Evolutionary conservation across 1,140 invertebrate species (phyloP).

Genomic region (Ctenoplectra terminalis): DNA sequence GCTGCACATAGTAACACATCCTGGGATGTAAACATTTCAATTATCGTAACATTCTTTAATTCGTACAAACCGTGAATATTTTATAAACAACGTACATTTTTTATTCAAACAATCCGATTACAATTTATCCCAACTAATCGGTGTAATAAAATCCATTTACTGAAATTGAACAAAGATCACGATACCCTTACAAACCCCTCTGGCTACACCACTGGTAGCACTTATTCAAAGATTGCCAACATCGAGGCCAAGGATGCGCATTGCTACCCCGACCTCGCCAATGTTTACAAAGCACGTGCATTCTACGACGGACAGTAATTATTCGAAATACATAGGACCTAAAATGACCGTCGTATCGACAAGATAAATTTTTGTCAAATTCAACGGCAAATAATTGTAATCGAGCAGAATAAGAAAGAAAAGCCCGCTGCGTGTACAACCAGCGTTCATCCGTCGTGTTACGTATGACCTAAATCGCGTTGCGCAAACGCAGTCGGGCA

Average conservation of each 20-base stretch:
- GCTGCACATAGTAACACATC: neutral
- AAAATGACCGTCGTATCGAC: neutral
- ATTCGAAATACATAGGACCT: neutral
- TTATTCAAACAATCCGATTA: too few species aligned
- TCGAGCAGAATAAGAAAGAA: neutral
- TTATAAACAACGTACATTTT: neutral
- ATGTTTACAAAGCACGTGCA: constrained; percentile 6
- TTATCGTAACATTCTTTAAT: neutral
- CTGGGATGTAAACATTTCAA: neutral
- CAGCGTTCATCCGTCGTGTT: constrained; percentile 13
- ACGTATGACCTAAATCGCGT: constrained; percentile 70
- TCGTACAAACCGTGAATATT: too few species aligned
- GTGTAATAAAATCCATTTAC: neutral
- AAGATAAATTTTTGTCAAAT: neutral
- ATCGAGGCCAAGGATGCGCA: constrained; percentile 47
- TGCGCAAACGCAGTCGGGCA: constrained; percentile 56
- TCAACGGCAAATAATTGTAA: neutral
- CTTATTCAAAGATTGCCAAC: constrained; percentile 49
- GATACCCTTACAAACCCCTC: constrained; percentile 1
- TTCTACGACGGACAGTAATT: neutral
- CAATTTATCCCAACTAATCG: neutral
- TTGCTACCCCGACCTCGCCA: constrained; percentile 43
- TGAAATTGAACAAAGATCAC: neutral
- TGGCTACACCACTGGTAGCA: constrained; percentile 17
- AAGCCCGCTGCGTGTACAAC: neutral